Evolutionary conservation across 2,888 invertebrate genomes (phyloP), one percentile per base, ranked within the genome.

Genomic region (Urechis unicinctus): DNA sequence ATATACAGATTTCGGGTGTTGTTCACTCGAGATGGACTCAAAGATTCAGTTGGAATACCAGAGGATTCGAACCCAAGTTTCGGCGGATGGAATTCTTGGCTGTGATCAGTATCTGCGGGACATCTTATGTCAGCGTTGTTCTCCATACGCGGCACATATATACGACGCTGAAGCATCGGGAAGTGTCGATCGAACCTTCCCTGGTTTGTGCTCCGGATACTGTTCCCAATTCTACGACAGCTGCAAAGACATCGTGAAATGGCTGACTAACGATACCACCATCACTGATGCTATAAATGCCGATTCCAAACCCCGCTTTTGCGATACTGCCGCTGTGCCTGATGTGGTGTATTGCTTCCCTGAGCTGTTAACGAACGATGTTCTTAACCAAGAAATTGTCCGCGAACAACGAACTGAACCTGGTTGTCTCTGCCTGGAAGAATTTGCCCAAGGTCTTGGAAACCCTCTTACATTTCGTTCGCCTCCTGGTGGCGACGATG

Each of bases 111-210:
- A 64, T 51, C 58, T 68, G 0, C 58, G 62, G 50, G 65, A 68
- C 21, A 50, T 75, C 13, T 47, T 73, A 6, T 75, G 75, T 55
- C 70, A 69, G 55, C 62, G 64, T 26, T 75, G 75, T 56, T 73
- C 73, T 0, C 75, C 75, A 1, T 74, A 71, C 53, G 72, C 74
- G 0, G 73, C 73, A 5, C 73, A 74, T 56, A 65, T 74, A 9
- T 73, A 66, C 58, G 71, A 69, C 50, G 67, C 69, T 1, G 74
- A 73, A 53, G 17, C 9, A 36, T 68, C 60, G 6, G 54, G 58
- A 26, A 44, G 45, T 24, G 62, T 66, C 1, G 29, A 30, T 36
- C 53, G 66, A 9, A 50, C 64, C 2, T 68, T 74, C 46, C 75
- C 75, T 1, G 72, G 72, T 28, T 60, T 75, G 5, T 74, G 75